Evolutionary conservation across 2,113 vertebrate species (phyloP).

Genomic region (Pontoporia blainvillei): DNA sequence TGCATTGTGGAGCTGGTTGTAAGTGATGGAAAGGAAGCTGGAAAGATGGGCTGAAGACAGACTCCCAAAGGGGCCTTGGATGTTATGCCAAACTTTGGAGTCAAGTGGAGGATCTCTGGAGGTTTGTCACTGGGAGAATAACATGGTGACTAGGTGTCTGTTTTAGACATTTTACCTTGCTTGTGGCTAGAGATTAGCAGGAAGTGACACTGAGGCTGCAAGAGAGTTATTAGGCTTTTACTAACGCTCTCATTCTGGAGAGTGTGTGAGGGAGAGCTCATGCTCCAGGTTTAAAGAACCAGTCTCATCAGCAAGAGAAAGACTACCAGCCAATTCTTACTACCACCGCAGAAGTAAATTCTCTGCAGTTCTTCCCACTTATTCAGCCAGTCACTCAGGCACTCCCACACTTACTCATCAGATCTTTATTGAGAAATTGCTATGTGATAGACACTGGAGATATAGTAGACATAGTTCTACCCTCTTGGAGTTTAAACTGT

Average conservation of each 20-base stretch:
- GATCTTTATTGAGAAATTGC: neutral
- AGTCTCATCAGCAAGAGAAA: neutral
- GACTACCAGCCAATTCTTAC: neutral
- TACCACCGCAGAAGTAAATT: neutral
- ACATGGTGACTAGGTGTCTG: neutral
- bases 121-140: neutral
- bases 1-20: neutral
- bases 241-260: too few relatives aligned
- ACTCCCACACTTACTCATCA: neutral
- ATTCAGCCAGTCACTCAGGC: neutral
- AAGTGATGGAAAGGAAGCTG: neutral
- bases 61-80: neutral
- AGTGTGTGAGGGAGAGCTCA: neutral
- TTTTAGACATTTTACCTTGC: neutral
- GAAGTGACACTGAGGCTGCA: neutral
- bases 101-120: neutral
- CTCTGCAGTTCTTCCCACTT: neutral
- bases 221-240: neutral
- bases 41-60: neutral
- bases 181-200: neutral
- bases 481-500: neutral
- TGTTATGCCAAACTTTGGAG: neutral
- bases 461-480: neutral
- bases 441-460: neutral
- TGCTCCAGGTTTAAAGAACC: neutral